These are phyloP conservation scores for Peromyscus melanophrys DNA, from an alignment of 2,797 vertebrate species.

Conservation along the genomic window DNA sequence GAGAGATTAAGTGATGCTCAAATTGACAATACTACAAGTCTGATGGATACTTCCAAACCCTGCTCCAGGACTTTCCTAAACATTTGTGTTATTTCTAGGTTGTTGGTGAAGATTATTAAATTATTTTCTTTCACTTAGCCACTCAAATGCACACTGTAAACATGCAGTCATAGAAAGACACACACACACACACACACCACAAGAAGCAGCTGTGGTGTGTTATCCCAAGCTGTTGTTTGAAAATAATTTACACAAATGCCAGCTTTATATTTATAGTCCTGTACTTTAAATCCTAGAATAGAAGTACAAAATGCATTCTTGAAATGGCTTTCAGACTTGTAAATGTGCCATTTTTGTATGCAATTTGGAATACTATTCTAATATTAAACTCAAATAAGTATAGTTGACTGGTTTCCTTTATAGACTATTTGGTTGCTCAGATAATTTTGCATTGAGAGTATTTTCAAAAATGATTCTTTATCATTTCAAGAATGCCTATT, in stretches of 20 bases:
- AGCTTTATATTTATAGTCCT: constrained; percentile 66
- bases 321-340: constrained; percentile 54
- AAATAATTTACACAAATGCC: constrained; percentile 63
- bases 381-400: neutral
- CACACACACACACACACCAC: constrained; percentile 2
- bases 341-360: neutral
- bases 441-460: neutral
- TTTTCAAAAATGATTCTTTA: constrained; percentile 1
- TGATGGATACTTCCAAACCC: neutral
- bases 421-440: neutral
- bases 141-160: neutral
- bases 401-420: neutral
- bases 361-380: constrained; percentile 4
- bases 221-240: constrained; percentile 45
- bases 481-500: neutral
- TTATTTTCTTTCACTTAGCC: neutral
- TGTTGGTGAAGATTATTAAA: neutral
- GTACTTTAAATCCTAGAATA: constrained; percentile 57
- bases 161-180: neutral
- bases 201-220: constrained; percentile 40
- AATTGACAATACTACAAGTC: neutral
- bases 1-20: neutral
- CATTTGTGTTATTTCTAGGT: constrained; percentile 2
- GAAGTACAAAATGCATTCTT: constrained; percentile 48
- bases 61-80: neutral